phyloP scores from a whole-genome alignment of 2,797 vertebrate species.

The Sebastolobus alascanus region DNA sequence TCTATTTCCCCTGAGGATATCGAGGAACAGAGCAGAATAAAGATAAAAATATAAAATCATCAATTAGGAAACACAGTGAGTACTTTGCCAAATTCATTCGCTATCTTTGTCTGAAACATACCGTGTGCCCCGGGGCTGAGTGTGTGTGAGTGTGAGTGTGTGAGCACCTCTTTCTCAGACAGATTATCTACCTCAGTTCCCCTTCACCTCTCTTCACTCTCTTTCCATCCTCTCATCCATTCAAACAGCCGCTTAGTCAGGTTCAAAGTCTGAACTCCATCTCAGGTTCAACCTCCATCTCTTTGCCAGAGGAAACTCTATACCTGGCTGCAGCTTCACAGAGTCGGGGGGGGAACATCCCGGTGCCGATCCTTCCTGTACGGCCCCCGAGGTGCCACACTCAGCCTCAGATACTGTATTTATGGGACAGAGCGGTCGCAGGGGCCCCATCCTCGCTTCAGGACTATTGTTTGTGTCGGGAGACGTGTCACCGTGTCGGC shows the following conservation, averaged over 20 bases:
- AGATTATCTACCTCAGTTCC: constrained; percentile 50
- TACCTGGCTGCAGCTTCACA: constrained; percentile 47
- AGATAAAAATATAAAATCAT: constrained; percentile 34
- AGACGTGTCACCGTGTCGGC: constrained; percentile 33
- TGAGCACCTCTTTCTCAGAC: constrained; percentile 39
- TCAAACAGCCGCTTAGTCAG: constrained; percentile 55
- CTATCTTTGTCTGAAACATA: constrained; percentile 46
- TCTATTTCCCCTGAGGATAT: constrained; percentile 14
- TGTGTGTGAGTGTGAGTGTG: constrained; percentile 8
- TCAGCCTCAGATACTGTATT: constrained; percentile 56
- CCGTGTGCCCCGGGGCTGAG: constrained; percentile 25
- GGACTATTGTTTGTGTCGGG: constrained; percentile 51
- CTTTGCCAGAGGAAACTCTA: constrained; percentile 70
- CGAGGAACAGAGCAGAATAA: neutral
- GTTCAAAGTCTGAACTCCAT: constrained; percentile 73
- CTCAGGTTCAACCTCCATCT: constrained; percentile 35
- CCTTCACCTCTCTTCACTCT: constrained; percentile 33
- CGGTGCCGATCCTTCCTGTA: constrained; percentile 60
- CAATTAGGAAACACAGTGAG: constrained; percentile 21
- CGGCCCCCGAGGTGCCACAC: constrained; percentile 52
- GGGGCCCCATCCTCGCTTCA: constrained; percentile 16
- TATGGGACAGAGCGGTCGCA: constrained; percentile 22
- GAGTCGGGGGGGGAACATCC: constrained; percentile 41
- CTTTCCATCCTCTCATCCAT: constrained; percentile 42
- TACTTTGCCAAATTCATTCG: constrained; percentile 47